Evolutionary conservation across 2,888 invertebrate genomes (phyloP).

Genomic region (Slavum lentiscoides): DNA sequence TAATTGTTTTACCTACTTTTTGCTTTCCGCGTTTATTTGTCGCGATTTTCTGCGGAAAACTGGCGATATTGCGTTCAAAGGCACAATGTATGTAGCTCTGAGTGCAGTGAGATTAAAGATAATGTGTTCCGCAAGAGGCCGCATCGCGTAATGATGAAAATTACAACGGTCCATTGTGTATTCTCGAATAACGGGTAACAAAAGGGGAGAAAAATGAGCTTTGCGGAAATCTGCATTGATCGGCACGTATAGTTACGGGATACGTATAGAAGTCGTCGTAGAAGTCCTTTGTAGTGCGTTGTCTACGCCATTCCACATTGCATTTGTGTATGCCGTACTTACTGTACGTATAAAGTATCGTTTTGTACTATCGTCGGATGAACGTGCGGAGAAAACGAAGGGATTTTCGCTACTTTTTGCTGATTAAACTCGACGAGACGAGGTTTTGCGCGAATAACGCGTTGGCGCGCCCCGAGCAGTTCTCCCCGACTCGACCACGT

Average conservation of each 20-base stretch:
- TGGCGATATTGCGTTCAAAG: background rate
- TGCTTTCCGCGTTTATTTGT: background rate
- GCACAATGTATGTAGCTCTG: background rate
- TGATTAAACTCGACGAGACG: slow-evolving; percentile 8
- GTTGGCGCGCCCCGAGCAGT: too few relatives aligned
- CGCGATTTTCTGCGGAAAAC: background rate
- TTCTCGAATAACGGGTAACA: background rate
- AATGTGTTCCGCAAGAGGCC: background rate
- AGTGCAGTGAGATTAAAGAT: slow-evolving; percentile 8
- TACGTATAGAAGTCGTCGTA: background rate
- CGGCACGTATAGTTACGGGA: background rate
- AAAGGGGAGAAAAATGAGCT: slow-evolving; percentile 14
- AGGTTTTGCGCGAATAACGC: background rate
- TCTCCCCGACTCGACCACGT: too few relatives aligned
- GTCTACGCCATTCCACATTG: too few relatives aligned
- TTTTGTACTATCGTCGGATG: background rate
- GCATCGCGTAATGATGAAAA: background rate
- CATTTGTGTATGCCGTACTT: background rate
- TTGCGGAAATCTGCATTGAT: slow-evolving; percentile 12
- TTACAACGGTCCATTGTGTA: background rate
- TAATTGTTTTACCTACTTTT: too few relatives aligned
- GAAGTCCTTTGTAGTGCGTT: background rate
- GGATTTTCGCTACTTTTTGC: background rate
- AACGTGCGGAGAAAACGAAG: background rate
- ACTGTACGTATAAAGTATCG: background rate